Conservation (phyloP, 2,113 vertebrate species). For the Candoia aspera region DNA sequence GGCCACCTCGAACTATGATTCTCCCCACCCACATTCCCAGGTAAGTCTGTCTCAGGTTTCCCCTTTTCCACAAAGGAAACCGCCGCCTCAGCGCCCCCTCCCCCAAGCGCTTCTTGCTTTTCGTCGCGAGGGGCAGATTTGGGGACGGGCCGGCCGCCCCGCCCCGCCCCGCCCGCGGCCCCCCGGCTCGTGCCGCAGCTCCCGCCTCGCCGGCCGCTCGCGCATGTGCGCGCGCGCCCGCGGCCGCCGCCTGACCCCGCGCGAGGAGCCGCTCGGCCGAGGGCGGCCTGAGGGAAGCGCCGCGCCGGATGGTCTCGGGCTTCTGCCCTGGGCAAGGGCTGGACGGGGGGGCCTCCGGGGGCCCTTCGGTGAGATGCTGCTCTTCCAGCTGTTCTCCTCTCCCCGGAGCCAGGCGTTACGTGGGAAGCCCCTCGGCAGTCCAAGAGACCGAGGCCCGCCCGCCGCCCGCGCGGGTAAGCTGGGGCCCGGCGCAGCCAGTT, state of each 20-base stretch:
- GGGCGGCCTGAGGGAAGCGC: too few species aligned
- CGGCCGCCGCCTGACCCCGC: too few species aligned
- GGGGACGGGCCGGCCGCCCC: too few species aligned
- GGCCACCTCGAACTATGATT: neutral
- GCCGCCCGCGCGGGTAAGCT: too few species aligned
- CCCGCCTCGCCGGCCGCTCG: fast-evolving
- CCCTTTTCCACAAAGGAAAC: neutral
- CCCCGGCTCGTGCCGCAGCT: neutral
- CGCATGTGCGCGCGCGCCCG: too few species aligned
- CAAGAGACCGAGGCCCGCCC: too few species aligned
- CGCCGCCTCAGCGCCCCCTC: neutral
- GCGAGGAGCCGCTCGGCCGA: too few species aligned
- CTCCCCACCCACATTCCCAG: neutral
- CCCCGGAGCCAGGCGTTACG: neutral
- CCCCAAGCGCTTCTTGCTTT: neutral
- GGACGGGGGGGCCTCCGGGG: neutral
- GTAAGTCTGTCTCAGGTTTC: neutral
- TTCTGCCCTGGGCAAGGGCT: too few species aligned
- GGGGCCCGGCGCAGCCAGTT: too few species aligned
- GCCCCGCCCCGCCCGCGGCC: too few species aligned
- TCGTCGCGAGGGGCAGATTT: neutral
- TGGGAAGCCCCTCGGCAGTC: too few species aligned
- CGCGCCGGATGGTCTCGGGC: neutral
- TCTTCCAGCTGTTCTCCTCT: neutral
- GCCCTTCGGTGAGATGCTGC: neutral